Base-by-base conservation (phyloP, 92 coral and sea anemone genomes). In the Epizoanthus scotinus region DNA sequence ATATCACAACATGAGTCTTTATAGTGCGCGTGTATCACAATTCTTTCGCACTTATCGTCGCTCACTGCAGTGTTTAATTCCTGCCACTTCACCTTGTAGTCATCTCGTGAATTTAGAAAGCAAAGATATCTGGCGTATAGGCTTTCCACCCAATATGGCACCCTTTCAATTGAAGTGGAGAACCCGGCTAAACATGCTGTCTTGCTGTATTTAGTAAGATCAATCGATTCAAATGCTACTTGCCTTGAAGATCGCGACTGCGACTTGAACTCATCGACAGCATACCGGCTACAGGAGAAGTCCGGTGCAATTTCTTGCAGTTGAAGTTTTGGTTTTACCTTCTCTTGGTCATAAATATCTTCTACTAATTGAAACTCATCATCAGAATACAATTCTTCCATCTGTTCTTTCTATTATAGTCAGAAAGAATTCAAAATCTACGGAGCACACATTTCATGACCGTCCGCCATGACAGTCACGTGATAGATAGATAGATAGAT, bases 121-220 rank as follows among this genome's bases (percentile, higher is more conserved):
- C 66, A 61, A 61, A 61, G 66, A 61, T 61, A 61, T 61, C 66
- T 61, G 66, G 66, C 66, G 36, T 61, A 61, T 6, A 61, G 34
- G 34, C 66, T 36, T 61, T 61, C 66, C 2, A 61, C 66, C 66
- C 66, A 61, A 61, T 61, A 61, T 61, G 66, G 36, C 66, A 61
- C 66, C 6, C 66, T 61, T 61, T 61, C 66, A 19, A 61, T 61
- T 61, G 66, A 61, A 24, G 66, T 61, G 0, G 66, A 61, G 66
- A 61, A 61, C 25, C 34, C 66, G 25, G 66, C 34, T 8, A 24
- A 24, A 61, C 66, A 36, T 24, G 66, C 66, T 60, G 65, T 60
- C 8, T 0, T 61, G 36, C 66, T 61, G 36, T 61, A 61, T 1
- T 3, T 61, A 1, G 66, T 5, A 8, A 61, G 65, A 60, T 60